These are phyloP conservation scores for Drosophila mimetica DNA, from an alignment of 2,888 invertebrate species.

Conservation along the genomic window DNA sequence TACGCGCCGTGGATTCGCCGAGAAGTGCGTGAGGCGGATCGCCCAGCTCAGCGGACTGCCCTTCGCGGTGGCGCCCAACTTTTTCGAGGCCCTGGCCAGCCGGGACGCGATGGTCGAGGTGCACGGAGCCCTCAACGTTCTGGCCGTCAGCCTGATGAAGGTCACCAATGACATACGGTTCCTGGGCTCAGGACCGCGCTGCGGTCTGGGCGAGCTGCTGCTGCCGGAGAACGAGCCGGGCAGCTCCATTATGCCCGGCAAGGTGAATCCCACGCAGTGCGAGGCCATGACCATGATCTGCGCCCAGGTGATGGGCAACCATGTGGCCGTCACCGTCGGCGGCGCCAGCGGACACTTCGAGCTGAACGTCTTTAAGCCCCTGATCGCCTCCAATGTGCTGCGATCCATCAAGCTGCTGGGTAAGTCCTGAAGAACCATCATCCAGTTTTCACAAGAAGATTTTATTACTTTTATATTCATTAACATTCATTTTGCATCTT, in stretches of 20 bases:
- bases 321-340: slow-evolving; percentile 5
- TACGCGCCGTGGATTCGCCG: slow-evolving; percentile 1
- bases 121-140: slow-evolving; percentile 2
- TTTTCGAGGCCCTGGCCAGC: slow-evolving; percentile 3
- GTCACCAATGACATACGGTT: slow-evolving; percentile 2
- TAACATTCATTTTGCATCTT: too few relatives aligned
- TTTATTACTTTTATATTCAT: too few relatives aligned
- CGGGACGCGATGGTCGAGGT: slow-evolving; percentile 9
- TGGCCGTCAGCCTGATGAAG: slow-evolving; percentile 14
- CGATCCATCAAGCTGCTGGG: slow-evolving; percentile 1
- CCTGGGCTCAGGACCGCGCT: not conserved
- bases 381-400: slow-evolving; percentile 4
- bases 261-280: slow-evolving; percentile 11
- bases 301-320: slow-evolving; percentile 13
- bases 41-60: slow-evolving; percentile 6
- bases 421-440: not conserved
- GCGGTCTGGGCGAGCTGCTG: not conserved
- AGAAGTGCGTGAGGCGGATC: slow-evolving; percentile 7
- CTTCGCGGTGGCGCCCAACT: slow-evolving; percentile 7
- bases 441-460: too few relatives aligned
- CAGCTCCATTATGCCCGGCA: slow-evolving; percentile 9
- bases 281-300: slow-evolving; percentile 13
- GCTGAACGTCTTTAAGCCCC: slow-evolving; percentile 1
- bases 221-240: slow-evolving; percentile 14
- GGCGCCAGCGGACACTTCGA: slow-evolving; percentile 5